phyloP scores from a whole-genome alignment of 2,888 invertebrate genomes.

The Agrochola lychnidis region DNA sequence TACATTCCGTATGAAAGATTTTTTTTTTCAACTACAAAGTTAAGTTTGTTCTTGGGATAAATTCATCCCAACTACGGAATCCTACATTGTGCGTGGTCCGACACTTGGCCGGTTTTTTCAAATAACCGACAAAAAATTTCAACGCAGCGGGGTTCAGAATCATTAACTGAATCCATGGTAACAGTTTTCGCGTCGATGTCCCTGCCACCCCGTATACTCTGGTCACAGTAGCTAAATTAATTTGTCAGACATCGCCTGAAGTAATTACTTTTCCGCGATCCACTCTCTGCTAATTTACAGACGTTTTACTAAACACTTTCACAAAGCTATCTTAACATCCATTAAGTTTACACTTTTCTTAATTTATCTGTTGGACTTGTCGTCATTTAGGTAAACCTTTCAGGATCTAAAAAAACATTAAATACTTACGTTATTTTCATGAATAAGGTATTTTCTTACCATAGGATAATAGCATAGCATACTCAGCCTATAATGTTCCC shows the following conservation, averaged over 20 bases:
- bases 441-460: not conserved
- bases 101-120: too few species aligned
- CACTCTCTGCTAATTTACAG: conserved; percentile 69
- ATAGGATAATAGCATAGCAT: too few species aligned
- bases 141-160: too few species aligned
- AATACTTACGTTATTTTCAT: not conserved
- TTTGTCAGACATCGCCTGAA: conserved; percentile 73
- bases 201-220: not conserved
- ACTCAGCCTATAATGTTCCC: too few species aligned
- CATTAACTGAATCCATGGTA: too few species aligned
- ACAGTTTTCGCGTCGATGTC: too few species aligned
- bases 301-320: conserved; percentile 70
- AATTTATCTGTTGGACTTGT: conserved; percentile 20
- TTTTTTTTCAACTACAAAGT: too few species aligned
- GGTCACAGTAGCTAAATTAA: conserved; percentile 71
- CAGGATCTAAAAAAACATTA: not conserved
- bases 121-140: too few species aligned
- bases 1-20: too few species aligned
- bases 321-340: conserved; percentile 69
- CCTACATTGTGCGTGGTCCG: too few species aligned
- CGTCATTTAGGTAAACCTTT: conserved; percentile 14
- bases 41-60: too few species aligned
- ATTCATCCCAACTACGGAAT: too few species aligned
- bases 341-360: conserved; percentile 15
- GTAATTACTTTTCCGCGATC: conserved; percentile 76